A percentile compares a stretch with the other conserved stretches of the same genome.
Conservation (phyloP, 2,113 vertebrate genomes). For the Serilophus lunatus region DNA sequence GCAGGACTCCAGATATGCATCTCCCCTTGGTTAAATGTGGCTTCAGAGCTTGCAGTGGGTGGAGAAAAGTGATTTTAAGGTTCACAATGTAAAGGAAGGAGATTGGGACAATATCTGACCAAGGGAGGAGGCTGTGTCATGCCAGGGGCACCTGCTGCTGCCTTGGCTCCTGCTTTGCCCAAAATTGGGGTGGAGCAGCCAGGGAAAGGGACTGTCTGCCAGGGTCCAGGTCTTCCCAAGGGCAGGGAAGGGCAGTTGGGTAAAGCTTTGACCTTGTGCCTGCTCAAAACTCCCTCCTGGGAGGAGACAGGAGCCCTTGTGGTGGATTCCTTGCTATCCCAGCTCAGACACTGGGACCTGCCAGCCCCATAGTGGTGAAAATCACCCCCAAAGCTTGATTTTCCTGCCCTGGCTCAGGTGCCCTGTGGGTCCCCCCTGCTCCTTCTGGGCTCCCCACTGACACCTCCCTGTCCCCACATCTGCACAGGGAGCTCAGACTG, state of each 20-base stretch:
- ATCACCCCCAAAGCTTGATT: not conserved
- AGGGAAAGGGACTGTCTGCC: not conserved
- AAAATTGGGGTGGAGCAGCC: not conserved
- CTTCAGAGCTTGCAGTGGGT: no score
- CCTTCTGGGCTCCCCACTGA: accelerated
- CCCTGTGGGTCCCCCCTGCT: not conserved
- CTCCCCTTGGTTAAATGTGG: not conserved
- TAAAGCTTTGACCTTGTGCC: not conserved
- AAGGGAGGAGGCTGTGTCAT: not conserved
- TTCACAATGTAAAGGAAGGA: not conserved
- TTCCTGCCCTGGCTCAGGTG: not conserved
- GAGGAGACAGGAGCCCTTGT: not conserved
- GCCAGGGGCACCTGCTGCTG: not conserved
- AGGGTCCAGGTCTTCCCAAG: not conserved
- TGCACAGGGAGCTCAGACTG: accelerated
- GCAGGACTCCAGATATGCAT: not conserved
- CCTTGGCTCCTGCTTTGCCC: not conserved
- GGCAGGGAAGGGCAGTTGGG: not conserved
- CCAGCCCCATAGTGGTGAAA: not conserved
- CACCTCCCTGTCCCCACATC: not conserved
- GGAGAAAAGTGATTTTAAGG: not conserved
- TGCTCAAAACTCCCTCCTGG: not conserved
- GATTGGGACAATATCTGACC: not conserved
- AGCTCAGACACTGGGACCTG: not conserved
- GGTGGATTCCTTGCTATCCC: not conserved